A percentile compares a stretch with the other conserved stretches of the same genome.
Evolutionary conservation across 2,113 vertebrate species (phyloP).

Genomic region (Alligator mississippiensis): DNA sequence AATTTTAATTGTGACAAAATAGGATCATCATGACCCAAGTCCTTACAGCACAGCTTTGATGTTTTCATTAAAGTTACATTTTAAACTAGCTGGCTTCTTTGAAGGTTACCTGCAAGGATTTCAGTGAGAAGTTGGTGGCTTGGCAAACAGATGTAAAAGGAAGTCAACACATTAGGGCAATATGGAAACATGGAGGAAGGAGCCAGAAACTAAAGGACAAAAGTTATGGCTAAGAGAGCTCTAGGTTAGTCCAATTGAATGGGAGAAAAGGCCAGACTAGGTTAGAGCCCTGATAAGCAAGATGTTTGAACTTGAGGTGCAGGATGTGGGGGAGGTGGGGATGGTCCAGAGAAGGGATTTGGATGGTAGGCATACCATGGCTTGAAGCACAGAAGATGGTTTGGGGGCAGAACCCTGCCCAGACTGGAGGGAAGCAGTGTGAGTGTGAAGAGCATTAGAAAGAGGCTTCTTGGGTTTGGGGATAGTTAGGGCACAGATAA

Average conservation of each 20-base stretch:
- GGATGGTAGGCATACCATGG: neutral
- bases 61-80: neutral
- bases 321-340: neutral
- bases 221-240: neutral
- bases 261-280: neutral
- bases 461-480: neutral
- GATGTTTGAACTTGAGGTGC: neutral
- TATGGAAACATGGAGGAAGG: neutral
- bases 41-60: neutral
- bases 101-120: neutral
- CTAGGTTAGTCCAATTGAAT: neutral
- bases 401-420: neutral
- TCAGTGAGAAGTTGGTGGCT: neutral
- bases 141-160: neutral
- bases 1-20: neutral
- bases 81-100: neutral
- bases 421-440: neutral
- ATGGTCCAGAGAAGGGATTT: neutral
- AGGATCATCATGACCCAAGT: neutral
- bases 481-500: neutral
- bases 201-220: accelerated
- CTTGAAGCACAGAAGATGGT: neutral
- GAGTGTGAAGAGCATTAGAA: neutral
- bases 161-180: neutral
- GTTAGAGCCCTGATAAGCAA: neutral